Base-by-base conservation (phyloP, 2,797 vertebrate species). In the Eulemur mongoz region DNA sequence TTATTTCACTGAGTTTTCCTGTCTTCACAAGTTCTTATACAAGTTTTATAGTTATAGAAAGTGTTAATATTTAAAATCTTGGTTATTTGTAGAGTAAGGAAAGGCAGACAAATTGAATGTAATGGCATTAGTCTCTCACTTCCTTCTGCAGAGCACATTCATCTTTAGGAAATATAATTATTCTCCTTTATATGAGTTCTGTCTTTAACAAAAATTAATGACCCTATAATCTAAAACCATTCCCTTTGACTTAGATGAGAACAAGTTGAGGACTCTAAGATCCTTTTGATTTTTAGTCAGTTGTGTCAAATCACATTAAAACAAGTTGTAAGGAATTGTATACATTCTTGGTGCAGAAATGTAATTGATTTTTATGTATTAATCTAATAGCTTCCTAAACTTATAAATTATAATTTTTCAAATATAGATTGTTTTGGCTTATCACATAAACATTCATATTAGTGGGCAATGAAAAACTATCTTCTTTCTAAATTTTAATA, bases 151-250 rank as follows among this genome's bases (percentile, higher is more conserved):
- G 70, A 95, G 75, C 59, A 78, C 70, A 97, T 96, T 67, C 50
- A 97, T 97, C 95, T 97, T 95, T 84, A 79, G 88, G 59, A 97
- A 95, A 85, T 89, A 80, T 65, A 94, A 97, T 97, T 97, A 94
- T 97, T 96, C 91, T 96, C 30, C 59, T 95, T 88, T 78, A 81
- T 67, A 78, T 86, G 93, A 69, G 79, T 93, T 95, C 86, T 91
- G 93, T 94, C 45, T 25, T 81, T 96, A 97, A 83, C 93, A 94
- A 80, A 96, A 97, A 97, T 97, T 94, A 96, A 96, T 96, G 93
- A 54, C 32, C 35, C 30, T 96, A 63, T 95, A 94, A 78, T 43
- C 27, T 32, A 76, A 85, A 93, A n/a, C 10, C 52, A 70, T 84
- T 97, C 54, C 22, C 40, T 97, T 90, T 73, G 91, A 73, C 82